phyloP scores from a whole-genome alignment of 2,888 invertebrate genomes.

The Amphipoea lucens region DNA sequence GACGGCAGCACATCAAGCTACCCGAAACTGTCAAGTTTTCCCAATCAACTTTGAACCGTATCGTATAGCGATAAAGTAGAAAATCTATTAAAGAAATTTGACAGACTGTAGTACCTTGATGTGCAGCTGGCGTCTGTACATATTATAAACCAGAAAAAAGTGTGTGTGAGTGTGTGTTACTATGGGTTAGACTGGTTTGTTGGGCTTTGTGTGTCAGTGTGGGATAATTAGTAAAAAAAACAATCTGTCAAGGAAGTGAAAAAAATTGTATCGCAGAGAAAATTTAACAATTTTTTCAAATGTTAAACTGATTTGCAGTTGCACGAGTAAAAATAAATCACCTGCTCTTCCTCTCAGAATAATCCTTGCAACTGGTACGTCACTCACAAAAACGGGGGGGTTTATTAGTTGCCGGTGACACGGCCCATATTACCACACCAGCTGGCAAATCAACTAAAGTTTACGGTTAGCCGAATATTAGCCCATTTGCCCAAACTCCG shows the following conservation, averaged over 20 bases:
- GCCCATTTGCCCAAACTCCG: slow-evolving; percentile 3
- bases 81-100: no score
- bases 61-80: no score
- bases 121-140: no score
- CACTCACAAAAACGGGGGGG: not conserved
- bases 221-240: not conserved
- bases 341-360: not conserved
- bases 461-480: slow-evolving; percentile 31
- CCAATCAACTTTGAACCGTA: no score
- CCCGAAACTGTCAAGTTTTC: no score
- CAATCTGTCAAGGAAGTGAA: not conserved
- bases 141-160: no score
- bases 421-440: slow-evolving; percentile 13
- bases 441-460: slow-evolving; percentile 35
- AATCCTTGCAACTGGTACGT: not conserved
- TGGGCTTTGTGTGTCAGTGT: not conserved
- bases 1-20: no score
- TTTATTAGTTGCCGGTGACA: slow-evolving; percentile 14
- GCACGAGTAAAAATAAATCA: not conserved
- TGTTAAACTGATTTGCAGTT: not conserved
- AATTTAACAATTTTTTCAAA: no score
- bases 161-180: not conserved
- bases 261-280: no score
- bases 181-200: not conserved
- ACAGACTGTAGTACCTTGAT: no score